phyloP scores from a whole-genome alignment of 2,797 vertebrate genomes.

The Urosaurus nigricauda region DNA sequence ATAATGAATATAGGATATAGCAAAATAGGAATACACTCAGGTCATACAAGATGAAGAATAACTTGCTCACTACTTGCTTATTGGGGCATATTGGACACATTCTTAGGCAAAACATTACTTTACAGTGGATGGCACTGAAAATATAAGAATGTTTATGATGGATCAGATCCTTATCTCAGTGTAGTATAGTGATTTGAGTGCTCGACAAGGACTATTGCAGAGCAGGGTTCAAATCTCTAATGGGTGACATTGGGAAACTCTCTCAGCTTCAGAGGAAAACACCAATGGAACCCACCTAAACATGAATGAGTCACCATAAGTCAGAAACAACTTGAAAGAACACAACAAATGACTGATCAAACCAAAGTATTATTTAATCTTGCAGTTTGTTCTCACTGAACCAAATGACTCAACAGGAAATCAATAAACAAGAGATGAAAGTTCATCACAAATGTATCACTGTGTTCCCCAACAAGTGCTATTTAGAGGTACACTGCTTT shows the following conservation, averaged over 20 bases:
- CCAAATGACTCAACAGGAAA: neutral
- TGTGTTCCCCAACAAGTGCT: neutral
- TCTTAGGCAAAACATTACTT: neutral
- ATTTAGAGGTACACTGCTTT: neutral
- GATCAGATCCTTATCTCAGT: neutral
- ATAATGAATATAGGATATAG: constrained; percentile 1
- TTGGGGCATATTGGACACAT: neutral
- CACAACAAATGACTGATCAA: no score
- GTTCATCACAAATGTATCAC: neutral
- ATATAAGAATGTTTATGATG: neutral
- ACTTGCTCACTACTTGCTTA: neutral
- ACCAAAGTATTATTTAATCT: neutral
- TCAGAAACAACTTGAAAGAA: no score
- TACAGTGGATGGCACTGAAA: neutral
- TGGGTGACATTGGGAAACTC: no score
- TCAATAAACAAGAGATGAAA: neutral
- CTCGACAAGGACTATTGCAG: no score
- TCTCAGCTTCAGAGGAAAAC: no score
- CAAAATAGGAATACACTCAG: neutral
- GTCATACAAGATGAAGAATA: neutral
- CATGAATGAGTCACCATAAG: no score
- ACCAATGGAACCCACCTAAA: neutral
- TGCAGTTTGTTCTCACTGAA: neutral
- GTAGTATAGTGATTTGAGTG: neutral
- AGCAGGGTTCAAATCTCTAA: no score